Percentiles rank a stretch among this genome's conserved stretches.
These are phyloP conservation scores for Pyxicephalus adspersus DNA, from an alignment of 2,113 vertebrate genomes.

Conservation along the genomic window DNA sequence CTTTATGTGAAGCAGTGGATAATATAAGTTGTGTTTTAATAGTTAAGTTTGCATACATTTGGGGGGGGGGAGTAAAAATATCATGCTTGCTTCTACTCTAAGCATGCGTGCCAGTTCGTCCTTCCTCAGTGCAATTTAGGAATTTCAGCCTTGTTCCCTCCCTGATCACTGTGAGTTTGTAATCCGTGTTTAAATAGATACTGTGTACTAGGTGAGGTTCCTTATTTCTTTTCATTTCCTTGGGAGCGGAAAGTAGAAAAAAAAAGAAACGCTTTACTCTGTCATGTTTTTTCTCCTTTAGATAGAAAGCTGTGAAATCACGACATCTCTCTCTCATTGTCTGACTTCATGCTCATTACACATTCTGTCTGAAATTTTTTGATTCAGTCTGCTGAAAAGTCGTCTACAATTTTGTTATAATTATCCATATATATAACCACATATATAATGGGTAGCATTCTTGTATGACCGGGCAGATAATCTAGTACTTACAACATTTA, in stretches of 20 bases:
- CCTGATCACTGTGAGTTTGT: background rate
- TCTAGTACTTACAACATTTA: no score
- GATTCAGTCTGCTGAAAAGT: background rate
- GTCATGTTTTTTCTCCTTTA: no score
- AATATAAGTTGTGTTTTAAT: background rate
- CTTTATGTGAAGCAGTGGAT: background rate
- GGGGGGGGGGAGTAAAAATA: no score
- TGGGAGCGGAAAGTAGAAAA: background rate
- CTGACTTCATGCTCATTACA: background rate
- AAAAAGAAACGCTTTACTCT: no score
- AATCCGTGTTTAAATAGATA: constrained; percentile 26
- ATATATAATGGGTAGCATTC: no score
- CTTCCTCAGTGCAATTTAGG: constrained; percentile 41
- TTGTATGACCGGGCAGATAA: no score
- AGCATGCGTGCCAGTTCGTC: constrained; percentile 50
- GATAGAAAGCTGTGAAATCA: no score
- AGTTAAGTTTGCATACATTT: constrained; percentile 27
- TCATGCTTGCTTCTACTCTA: background rate
- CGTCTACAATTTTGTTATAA: no score
- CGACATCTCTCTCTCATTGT: no score
- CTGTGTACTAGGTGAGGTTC: background rate
- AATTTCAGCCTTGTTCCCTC: constrained; percentile 14
- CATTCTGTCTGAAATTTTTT: background rate
- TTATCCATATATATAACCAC: no score
- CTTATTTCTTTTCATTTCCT: background rate